A percentile compares a stretch with the other conserved stretches of the same genome.
Conservation (phyloP, 2,888 invertebrate genomes). For the Nomada fabriciana region DNA sequence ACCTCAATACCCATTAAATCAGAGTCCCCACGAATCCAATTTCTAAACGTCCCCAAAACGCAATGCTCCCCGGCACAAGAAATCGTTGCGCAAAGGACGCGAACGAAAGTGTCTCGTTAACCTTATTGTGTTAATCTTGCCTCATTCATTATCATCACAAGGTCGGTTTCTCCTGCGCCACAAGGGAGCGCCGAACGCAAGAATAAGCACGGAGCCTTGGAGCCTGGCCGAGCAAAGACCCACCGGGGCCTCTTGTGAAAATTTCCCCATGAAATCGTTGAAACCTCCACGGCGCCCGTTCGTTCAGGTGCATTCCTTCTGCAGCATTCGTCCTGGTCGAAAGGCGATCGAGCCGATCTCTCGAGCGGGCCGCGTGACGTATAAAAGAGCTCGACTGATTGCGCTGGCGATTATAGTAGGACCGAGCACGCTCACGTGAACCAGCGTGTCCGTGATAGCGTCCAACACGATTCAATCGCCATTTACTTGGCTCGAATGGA, state of each 20-base stretch:
- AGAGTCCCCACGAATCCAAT: background rate
- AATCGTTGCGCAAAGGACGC: conserved; percentile 8
- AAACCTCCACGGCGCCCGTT: conserved; percentile 59
- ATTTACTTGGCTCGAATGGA: conserved; percentile 12
- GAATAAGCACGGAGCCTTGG: conserved; percentile 35
- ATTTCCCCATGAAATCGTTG: conserved; percentile 72
- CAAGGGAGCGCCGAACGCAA: conserved; percentile 1
- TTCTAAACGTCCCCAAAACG: background rate
- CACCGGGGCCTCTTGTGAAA: conserved; percentile 42
- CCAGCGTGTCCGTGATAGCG: background rate
- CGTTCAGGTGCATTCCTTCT: conserved; percentile 65
- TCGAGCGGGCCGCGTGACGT: conserved; percentile 66
- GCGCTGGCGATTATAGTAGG: conserved; percentile 72
- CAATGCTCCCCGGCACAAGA: background rate
- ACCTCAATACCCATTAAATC: background rate
- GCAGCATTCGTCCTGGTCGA: conserved; percentile 50
- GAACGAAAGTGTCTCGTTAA: conserved; percentile 3
- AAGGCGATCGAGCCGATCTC: conserved; percentile 63
- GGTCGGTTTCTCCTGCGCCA: background rate
- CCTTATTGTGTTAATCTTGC: background rate
- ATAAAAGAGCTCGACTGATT: conserved; percentile 77
- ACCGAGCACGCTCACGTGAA: conserved; percentile 64
- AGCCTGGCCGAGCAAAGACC: background rate
- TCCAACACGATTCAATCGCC: background rate
- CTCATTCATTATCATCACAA: background rate